A percentile compares a stretch with the other conserved stretches of the same genome.
phyloP scores from a whole-genome alignment of 2,113 vertebrate species.

The Stegostoma tigrinum region DNA sequence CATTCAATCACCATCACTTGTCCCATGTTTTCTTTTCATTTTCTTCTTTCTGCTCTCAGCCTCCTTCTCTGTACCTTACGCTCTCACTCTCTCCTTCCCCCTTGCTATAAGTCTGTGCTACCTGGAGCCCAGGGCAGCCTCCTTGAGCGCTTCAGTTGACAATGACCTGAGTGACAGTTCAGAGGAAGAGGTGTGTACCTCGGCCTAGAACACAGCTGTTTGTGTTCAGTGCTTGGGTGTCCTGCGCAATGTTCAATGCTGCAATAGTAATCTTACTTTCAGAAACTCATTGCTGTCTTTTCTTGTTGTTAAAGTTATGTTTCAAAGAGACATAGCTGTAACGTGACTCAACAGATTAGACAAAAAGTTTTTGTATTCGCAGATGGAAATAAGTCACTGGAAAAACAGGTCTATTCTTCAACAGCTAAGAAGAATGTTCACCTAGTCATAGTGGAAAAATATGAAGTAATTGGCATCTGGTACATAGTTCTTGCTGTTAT shows the following conservation, averaged over 20 bases:
- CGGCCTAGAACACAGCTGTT: constrained; percentile 64
- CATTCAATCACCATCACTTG: constrained; percentile 84
- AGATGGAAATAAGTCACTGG: not conserved
- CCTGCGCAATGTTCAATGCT: constrained; percentile 68
- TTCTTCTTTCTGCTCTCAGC: constrained; percentile 97
- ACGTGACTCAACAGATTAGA: constrained; percentile 33
- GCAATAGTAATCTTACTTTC: constrained; percentile 79
- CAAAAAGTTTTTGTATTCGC: constrained; percentile 30
- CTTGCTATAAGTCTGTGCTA: constrained; percentile 98
- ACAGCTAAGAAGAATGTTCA: not conserved
- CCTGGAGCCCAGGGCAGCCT: constrained; percentile 98
- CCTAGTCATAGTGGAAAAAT: constrained; percentile 4
- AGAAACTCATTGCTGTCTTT: constrained; percentile 85
- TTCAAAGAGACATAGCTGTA: constrained; percentile 24
- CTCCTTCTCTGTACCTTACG: constrained; percentile 92
- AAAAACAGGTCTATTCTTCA: not conserved
- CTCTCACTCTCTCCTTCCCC: constrained; percentile 96
- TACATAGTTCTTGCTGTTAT: not conserved
- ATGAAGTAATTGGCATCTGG: constrained; percentile 21
- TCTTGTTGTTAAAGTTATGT: constrained; percentile 39
- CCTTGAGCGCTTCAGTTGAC: constrained; percentile 91
- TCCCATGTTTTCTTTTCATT: constrained; percentile 96
- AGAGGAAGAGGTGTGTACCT: constrained; percentile 93
- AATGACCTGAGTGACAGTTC: constrained; percentile 98
- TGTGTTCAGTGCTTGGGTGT: constrained; percentile 69